Percentiles rank a stretch among this genome's conserved stretches.
phyloP scores from a whole-genome alignment of 2,113 vertebrate genomes.

The Tylochromis polylepis region DNA sequence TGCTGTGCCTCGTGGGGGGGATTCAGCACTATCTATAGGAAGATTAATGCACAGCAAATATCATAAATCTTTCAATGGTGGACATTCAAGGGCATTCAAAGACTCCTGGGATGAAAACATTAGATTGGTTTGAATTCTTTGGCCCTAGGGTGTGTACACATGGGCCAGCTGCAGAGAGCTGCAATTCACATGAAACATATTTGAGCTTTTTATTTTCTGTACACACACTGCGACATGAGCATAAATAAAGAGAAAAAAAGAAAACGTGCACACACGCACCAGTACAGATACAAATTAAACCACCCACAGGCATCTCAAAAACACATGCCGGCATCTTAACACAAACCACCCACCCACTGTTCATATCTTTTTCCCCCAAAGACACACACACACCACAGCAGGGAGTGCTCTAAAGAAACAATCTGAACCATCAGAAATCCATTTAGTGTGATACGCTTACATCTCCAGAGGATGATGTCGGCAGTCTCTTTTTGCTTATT shows the following conservation, averaged over 20 bases:
- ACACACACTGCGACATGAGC: neutral
- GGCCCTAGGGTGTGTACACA: neutral
- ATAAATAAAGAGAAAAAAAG: neutral
- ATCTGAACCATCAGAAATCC: slow-evolving; percentile 12
- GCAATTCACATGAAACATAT: neutral
- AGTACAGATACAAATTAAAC: slow-evolving; percentile 19
- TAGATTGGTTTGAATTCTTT: slow-evolving; percentile 35
- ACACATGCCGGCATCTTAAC: slow-evolving; percentile 26
- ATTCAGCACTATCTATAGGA: slow-evolving; percentile 7
- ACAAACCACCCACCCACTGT: slow-evolving; percentile 3
- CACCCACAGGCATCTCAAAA: slow-evolving; percentile 17
- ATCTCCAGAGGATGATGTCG: slow-evolving; percentile 22
- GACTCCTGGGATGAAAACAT: neutral
- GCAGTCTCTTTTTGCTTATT: slow-evolving; percentile 31
- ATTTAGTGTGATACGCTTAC: neutral
- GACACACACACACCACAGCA: neutral
- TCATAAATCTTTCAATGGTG: slow-evolving; percentile 35
- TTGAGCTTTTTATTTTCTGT: neutral
- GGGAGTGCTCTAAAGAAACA: neutral
- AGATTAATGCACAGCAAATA: neutral
- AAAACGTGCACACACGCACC: neutral
- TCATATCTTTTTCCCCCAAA: neutral
- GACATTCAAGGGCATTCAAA: slow-evolving; percentile 14
- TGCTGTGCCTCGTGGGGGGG: neutral
- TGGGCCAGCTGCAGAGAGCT: slow-evolving; percentile 24